Percentiles rank a stretch among this genome's conserved stretches.
phyloP scores from a whole-genome alignment of 2,888 invertebrate species.

The Eupithecia inturbata region DNA sequence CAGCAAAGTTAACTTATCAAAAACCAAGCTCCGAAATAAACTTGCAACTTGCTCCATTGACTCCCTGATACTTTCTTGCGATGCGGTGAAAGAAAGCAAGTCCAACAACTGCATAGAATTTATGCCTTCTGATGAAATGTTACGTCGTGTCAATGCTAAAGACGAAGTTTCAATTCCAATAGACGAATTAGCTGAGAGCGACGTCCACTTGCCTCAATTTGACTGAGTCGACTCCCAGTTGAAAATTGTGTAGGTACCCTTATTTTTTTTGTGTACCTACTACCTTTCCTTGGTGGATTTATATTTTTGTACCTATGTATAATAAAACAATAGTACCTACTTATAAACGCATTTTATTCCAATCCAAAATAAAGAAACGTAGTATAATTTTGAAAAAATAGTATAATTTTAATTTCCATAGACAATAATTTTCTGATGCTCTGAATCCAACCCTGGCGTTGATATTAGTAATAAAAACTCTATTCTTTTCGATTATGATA shows the following conservation, averaged over 20 bases:
- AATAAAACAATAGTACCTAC: too few relatives aligned
- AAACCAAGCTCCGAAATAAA: not conserved
- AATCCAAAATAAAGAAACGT: too few relatives aligned
- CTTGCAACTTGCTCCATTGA: not conserved
- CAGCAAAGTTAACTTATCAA: constrained; percentile 1
- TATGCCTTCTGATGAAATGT: constrained; percentile 4
- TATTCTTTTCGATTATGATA: too few relatives aligned
- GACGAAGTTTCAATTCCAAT: not conserved
- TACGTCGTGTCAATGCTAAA: constrained; percentile 4
- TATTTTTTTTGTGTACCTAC: too few relatives aligned
- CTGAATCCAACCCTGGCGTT: too few relatives aligned
- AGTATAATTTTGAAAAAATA: too few relatives aligned
- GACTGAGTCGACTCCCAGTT: not conserved
- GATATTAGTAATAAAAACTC: too few relatives aligned
- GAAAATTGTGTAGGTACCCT: too few relatives aligned
- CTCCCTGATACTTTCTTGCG: constrained; percentile 11
- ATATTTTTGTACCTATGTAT: too few relatives aligned
- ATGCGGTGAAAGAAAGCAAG: constrained; percentile 15
- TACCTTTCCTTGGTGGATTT: too few relatives aligned
- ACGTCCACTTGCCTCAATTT: not conserved
- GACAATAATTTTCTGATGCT: not conserved
- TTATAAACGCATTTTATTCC: too few relatives aligned
- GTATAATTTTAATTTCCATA: too few relatives aligned
- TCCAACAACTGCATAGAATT: constrained; percentile 9
- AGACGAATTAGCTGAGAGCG: not conserved